Base-by-base conservation (phyloP, 2,888 invertebrate species). In the Stenurella melanura region DNA sequence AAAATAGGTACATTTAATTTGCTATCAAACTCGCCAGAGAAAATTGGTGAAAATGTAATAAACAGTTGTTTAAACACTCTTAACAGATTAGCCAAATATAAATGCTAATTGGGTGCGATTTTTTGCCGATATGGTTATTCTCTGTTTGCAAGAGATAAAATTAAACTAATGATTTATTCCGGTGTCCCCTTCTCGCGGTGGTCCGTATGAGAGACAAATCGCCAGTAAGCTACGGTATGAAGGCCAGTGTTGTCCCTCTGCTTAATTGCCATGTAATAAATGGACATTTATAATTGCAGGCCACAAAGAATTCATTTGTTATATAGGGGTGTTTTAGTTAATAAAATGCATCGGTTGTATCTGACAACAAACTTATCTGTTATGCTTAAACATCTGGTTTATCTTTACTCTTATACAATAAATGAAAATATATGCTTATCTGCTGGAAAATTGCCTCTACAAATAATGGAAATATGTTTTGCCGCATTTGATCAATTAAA, bases 241-340 rank as follows among this genome's bases (percentile, higher is more conserved):
- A 82, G 84, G 81, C 84, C 84, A 75, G 78, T 81, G 83, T 83
- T 85, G 86, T 86, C 86, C 86, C 86, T 84, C 81, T 84, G 86
- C 85, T 87, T 88, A 89, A 88, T 89, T 88, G 87, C 87, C 83
- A 80, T 84, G 85, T 87, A 87, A 88, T 88, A 87, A 87, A 89
- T 88, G 87, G 87, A 83, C 85, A 84, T 85, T 85, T 83, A 84
- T 86, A 87, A 87, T 87, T 86, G 87, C 86, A 83, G 87, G 83
- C 85, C 87, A 83, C 86, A 85, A 87, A 87, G 87, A 87, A 87
- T 87, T 84, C 86, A 86, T 86, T 83, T 84, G 83, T 86, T 86
- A 83, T 80, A 81, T 82, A 82, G 81, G 84, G 84, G 83, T 83
- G 83, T 82, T 83, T 83, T 82, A 83, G 85, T 85, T 84, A 83